A percentile compares a stretch with the other conserved stretches of the same genome.
Conservation (phyloP, 2,888 invertebrate species). For the Polydrusus pterygomalis region DNA sequence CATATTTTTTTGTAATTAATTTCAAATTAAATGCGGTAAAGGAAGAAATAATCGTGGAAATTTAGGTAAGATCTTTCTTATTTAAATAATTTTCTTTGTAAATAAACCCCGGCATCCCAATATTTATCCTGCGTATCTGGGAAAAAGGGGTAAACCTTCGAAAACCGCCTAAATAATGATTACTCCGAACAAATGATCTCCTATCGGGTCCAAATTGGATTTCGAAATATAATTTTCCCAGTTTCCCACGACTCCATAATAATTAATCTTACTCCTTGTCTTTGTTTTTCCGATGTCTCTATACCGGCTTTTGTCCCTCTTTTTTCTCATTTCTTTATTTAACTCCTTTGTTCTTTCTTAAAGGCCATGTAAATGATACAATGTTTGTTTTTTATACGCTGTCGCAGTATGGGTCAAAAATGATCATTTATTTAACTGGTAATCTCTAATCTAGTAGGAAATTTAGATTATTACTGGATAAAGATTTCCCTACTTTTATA, state of each 20-base stretch:
- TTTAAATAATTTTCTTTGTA: constrained; percentile 5
- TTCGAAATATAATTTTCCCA: constrained; percentile 41
- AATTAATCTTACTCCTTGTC: constrained; percentile 44
- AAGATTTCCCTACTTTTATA: no score
- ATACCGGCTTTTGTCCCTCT: background rate
- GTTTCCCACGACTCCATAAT: constrained; percentile 13
- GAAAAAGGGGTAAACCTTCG: constrained; percentile 37
- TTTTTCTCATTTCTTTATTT: constrained; percentile 1
- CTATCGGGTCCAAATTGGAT: constrained; percentile 40
- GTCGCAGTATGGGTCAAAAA: no score
- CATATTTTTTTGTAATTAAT: no score
- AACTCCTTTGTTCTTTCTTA: background rate
- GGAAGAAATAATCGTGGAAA: no score
- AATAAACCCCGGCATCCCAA: background rate
- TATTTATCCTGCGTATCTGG: background rate
- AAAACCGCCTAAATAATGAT: constrained; percentile 46
- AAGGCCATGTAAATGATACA: background rate
- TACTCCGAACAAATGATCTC: constrained; percentile 30
- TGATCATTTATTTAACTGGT: no score
- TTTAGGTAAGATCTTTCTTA: background rate
- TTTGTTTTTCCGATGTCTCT: constrained; percentile 29
- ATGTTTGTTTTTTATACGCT: background rate
- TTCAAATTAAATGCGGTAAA: no score
- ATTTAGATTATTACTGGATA: no score
- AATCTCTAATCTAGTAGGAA: no score